Evolutionary conservation across 2,113 vertebrate genomes (phyloP).

Genomic region (Prunella himalayana): DNA sequence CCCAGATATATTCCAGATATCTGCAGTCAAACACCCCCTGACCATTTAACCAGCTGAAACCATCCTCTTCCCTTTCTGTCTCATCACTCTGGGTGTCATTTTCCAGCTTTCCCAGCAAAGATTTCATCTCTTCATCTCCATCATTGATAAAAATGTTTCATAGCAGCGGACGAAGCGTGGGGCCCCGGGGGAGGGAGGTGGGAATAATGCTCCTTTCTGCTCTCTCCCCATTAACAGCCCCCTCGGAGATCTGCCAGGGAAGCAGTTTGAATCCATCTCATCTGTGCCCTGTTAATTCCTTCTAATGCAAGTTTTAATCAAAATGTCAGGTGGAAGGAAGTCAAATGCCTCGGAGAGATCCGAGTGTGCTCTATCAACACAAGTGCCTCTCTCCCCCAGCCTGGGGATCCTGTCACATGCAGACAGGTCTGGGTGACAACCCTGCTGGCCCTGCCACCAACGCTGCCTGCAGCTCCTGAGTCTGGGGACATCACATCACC

Average conservation of each 20-base stretch:
- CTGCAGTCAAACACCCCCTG: background rate
- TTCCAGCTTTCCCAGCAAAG: slow-evolving; percentile 27
- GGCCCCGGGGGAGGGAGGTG: background rate
- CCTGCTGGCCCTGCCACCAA: background rate
- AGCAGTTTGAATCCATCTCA: slow-evolving; percentile 58
- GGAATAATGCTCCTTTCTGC: slow-evolving; percentile 19
- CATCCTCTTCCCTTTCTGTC: background rate
- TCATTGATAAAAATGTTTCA: slow-evolving; percentile 36
- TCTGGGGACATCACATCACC: background rate
- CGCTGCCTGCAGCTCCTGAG: background rate
- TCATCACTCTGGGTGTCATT: background rate
- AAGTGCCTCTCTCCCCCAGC: background rate
- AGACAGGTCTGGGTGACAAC: background rate
- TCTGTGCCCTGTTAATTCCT: slow-evolving; percentile 57
- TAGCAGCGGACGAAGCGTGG: background rate
- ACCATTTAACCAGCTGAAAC: background rate
- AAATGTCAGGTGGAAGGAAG: slow-evolving; percentile 64
- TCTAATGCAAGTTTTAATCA: slow-evolving; percentile 67
- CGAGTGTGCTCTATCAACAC: background rate
- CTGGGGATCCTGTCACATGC: background rate
- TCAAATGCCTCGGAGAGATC: slow-evolving; percentile 48
- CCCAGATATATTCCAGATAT: background rate
- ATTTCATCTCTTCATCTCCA: slow-evolving; percentile 26
- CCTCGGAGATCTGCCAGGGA: slow-evolving; percentile 55
- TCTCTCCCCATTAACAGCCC: slow-evolving; percentile 51